A percentile compares a stretch with the other conserved stretches of the same genome.
Conservation (phyloP, 1,140 invertebrate species). For the Nebria ingens region DNA sequence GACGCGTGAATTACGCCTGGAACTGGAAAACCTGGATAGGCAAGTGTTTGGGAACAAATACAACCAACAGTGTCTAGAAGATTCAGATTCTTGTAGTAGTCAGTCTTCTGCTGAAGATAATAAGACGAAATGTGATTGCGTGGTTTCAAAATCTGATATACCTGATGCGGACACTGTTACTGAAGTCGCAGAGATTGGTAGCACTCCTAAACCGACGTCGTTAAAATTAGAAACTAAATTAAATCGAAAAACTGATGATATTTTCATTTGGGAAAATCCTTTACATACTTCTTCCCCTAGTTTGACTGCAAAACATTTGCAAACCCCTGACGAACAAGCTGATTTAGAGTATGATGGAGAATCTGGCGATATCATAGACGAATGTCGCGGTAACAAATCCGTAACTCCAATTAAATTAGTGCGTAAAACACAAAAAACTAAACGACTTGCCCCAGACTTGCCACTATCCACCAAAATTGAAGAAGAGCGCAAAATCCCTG, state of each 20-base stretch:
- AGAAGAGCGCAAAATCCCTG: background rate
- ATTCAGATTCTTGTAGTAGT: constrained; percentile 23
- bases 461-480: background rate
- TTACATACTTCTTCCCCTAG: constrained; percentile 44
- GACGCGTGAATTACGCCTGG: constrained; percentile 66
- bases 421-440: constrained; percentile 15
- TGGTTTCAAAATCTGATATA: constrained; percentile 32
- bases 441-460: background rate
- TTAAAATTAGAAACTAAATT: constrained; percentile 28
- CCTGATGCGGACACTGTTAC: constrained; percentile 1
- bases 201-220: background rate
- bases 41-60: constrained; percentile 53
- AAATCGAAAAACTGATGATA: constrained; percentile 43
- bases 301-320: constrained; percentile 36
- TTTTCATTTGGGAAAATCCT: constrained; percentile 69
- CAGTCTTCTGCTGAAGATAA: constrained; percentile 18
- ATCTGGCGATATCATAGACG: constrained; percentile 32
- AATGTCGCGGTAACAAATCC: constrained; percentile 23
- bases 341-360: constrained; percentile 57
- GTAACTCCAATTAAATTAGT: constrained; percentile 28
- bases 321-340: constrained; percentile 57
- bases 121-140: constrained; percentile 31
- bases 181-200: constrained; percentile 14
- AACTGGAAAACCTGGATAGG: constrained; percentile 69
- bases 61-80: constrained; percentile 25